Evolutionary conservation across 2,797 vertebrate genomes (phyloP).

Genomic region (Limosa lapponica): DNA sequence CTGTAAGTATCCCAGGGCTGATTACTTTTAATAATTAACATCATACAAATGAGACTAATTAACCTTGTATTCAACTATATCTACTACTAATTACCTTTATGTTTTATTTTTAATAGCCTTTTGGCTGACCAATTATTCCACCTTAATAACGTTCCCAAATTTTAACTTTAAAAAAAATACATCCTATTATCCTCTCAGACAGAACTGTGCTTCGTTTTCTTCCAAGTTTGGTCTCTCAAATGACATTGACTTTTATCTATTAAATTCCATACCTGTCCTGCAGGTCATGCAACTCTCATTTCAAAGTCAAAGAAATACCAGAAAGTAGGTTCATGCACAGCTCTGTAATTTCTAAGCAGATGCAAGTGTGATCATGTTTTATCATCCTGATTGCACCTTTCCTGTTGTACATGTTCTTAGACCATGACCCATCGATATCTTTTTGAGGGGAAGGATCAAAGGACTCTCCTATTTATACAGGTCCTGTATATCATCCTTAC

Average conservation of each 20-base stretch:
- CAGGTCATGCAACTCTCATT: not conserved
- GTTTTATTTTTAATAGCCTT: conserved; percentile 44
- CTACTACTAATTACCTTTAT: conserved; percentile 26
- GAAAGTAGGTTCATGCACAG: not conserved
- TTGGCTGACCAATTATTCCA: not conserved
- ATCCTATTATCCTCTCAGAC: not conserved
- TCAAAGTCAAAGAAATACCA: not conserved
- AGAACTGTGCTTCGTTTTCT: not conserved
- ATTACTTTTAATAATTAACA: conserved; percentile 66
- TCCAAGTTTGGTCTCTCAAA: not conserved
- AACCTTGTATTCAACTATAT: conserved; percentile 49
- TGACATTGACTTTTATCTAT: not conserved
- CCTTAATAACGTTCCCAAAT: not conserved
- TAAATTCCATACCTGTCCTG: not conserved
- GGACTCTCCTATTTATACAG: not conserved
- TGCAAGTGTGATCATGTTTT: not conserved
- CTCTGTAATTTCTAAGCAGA: not conserved
- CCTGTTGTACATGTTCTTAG: not conserved
- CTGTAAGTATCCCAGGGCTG: conserved; percentile 34
- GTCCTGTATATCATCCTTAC: not conserved
- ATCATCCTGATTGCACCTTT: not conserved
- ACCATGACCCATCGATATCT: not conserved
- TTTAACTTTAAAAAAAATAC: not conserved
- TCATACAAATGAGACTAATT: conserved; percentile 52
- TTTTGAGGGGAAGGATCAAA: not conserved